phyloP scores from a whole-genome alignment of 2,113 vertebrate species.

The Cyanoliseus patagonus region DNA sequence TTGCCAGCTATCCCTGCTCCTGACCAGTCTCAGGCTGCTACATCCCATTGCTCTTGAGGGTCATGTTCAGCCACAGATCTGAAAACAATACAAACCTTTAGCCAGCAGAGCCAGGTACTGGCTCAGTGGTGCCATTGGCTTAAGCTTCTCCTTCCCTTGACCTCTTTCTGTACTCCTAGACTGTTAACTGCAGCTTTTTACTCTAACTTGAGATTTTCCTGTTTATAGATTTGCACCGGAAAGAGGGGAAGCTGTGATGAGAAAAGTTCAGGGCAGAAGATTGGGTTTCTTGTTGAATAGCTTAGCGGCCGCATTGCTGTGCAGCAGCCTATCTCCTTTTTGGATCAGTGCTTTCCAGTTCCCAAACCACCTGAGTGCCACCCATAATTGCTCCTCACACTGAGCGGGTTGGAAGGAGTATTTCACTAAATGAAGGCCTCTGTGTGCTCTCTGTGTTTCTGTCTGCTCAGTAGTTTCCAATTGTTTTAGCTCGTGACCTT shows the following conservation, averaged over 20 bases:
- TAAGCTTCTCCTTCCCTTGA: constrained; percentile 32
- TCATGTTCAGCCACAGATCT: neutral
- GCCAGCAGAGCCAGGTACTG: neutral
- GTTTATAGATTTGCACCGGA: neutral
- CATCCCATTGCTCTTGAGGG: neutral
- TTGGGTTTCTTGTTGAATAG: neutral
- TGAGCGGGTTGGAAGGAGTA: neutral
- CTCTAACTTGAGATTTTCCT: neutral
- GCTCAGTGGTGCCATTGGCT: neutral
- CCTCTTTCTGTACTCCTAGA: neutral
- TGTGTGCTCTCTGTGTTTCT: neutral
- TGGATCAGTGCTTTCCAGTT: neutral
- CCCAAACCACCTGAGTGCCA: neutral
- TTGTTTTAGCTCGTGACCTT: neutral
- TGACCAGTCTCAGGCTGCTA: neutral
- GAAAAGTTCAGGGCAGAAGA: neutral
- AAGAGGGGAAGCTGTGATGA: neutral
- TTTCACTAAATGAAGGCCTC: neutral
- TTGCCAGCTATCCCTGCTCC: neutral
- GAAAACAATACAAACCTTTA: neutral
- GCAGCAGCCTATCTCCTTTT: neutral
- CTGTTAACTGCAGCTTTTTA: neutral
- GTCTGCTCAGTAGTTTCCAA: neutral
- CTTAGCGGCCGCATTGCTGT: rapidly evolving
- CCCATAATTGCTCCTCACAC: neutral